Base-by-base conservation (phyloP, 2,888 invertebrate species). In the Cartodere bifasciata region DNA sequence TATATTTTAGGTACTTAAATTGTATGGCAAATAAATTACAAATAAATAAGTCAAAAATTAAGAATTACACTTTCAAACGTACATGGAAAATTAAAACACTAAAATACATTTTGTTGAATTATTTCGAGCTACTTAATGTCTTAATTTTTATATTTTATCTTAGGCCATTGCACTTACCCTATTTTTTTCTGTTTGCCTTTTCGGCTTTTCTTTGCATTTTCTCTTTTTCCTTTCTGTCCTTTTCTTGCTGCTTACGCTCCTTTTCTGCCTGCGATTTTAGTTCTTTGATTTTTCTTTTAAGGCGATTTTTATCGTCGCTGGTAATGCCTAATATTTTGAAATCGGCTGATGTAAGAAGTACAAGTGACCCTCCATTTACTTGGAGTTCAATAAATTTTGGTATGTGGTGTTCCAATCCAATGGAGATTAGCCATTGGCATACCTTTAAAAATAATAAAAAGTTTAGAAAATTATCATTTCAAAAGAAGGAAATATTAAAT, bases 271-370 rank as follows among this genome's bases (percentile, higher is more conserved):
- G 79, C 36, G 73, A 62, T 47, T 81, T 75, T 25, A 88, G 67
- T 46, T 87, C 86, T 61, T 88, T 88, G 43, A 88, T 72, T 55
- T 84, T 83, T 22, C 85, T 70, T 60, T 88, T 88, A 53, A 88
- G 67, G 42, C 81, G 74, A 40, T 75, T 75, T 56, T 87, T 86
- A 58, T 87, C 86, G 37, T 85, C 82, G 20, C 75, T 72, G 31
- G 70, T 68, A 27, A 87, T 75, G 25, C 85, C 85, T 25, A 86
- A 68, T 41, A 79, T 72, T 65, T 95, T 97, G 41, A 97, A 75
- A 62, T 90, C 91, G 34, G 85, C 77, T 1, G 91, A 87, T 54
- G 92, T 91, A 31, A 97, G 67, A 40, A 83, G 76, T 25, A 97
- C 65, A 33, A 97, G 67, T 31, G 85, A 78, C 17, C 75, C 70